These are phyloP conservation scores for Cyrtonyx montezumae DNA, from an alignment of 2,113 vertebrate species.

Conservation along the genomic window DNA sequence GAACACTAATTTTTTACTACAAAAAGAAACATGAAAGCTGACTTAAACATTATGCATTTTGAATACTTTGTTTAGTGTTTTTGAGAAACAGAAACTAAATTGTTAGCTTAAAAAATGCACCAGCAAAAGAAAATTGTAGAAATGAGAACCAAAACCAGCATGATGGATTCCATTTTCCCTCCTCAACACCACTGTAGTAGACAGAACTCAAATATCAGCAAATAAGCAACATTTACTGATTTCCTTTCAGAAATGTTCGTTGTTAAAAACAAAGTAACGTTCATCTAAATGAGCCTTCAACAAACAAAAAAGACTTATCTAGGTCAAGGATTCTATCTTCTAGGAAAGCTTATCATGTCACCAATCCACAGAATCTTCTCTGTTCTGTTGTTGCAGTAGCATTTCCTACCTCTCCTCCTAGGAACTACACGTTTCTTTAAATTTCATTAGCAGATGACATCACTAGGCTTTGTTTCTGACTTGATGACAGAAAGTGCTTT, in stretches of 20 bases:
- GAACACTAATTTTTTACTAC: not conserved
- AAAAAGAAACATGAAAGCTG: not conserved
- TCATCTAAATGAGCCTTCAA: not conserved
- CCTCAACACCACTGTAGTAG: fast-evolving
- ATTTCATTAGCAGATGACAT: not conserved
- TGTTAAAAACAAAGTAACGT: not conserved
- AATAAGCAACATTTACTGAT: not conserved
- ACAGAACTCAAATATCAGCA: not conserved
- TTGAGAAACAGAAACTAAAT: not conserved
- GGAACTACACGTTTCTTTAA: not conserved
- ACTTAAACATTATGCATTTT: not conserved
- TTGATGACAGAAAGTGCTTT: not conserved
- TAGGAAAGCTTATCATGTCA: not conserved
- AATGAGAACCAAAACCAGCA: not conserved
- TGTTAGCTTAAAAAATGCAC: not conserved
- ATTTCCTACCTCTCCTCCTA: not conserved
- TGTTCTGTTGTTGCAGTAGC: not conserved
- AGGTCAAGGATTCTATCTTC: not conserved
- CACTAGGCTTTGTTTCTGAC: not conserved
- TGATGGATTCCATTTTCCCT: not conserved
- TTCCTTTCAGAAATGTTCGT: not conserved
- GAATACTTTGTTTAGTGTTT: not conserved
- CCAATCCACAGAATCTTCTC: not conserved
- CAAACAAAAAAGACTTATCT: not conserved
- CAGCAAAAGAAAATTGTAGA: not conserved